Evolutionary conservation across 2,113 vertebrate species (phyloP).

Genomic region (Xiphophorus hellerii): DNA sequence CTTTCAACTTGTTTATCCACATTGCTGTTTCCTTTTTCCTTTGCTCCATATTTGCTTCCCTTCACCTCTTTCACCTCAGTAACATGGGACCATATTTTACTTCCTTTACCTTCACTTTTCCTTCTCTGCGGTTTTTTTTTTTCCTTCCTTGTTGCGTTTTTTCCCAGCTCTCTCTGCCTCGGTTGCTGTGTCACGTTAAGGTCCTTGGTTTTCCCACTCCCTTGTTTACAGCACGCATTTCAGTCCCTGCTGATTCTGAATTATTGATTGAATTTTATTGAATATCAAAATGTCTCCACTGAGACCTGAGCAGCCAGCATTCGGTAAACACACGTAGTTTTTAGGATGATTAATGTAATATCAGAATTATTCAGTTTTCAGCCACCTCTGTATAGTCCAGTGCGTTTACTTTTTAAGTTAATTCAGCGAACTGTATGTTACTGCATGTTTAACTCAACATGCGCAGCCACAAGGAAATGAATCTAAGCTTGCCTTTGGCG

Average conservation of each 20-base stretch:
- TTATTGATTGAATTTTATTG: slow-evolving; percentile 57
- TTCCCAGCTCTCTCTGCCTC: background rate
- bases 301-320: background rate
- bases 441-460: background rate
- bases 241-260: slow-evolving; percentile 41
- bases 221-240: background rate
- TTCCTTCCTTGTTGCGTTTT: background rate
- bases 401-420: background rate
- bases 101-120: background rate
- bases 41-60: background rate
- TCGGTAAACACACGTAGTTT: slow-evolving; percentile 6
- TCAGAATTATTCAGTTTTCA: no score
- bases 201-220: background rate
- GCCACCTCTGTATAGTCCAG: background rate
- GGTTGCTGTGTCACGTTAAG: slow-evolving; percentile 1
- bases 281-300: slow-evolving; percentile 39
- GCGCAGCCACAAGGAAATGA: background rate
- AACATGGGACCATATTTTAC: background rate
- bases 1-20: background rate
- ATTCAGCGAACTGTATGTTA: background rate
- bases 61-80: background rate
- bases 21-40: background rate
- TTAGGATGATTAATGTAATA: background rate
- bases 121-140: background rate
- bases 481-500: slow-evolving; percentile 31